phyloP scores from a whole-genome alignment of 2,113 vertebrate species.

The Apistogramma diplotaenia region DNA sequence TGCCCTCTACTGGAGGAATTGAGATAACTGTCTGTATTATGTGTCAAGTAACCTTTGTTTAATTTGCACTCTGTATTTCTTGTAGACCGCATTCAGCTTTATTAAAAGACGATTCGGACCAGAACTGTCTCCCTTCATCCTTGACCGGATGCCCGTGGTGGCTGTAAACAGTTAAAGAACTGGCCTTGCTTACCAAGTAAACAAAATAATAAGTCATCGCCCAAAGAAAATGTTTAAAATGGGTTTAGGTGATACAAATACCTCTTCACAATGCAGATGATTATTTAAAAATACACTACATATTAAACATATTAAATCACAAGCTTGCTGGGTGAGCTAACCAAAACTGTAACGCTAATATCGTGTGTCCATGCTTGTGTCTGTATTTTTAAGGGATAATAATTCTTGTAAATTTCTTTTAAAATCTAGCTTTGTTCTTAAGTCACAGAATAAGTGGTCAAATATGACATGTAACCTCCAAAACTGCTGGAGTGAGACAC shows the following conservation, averaged over 20 bases:
- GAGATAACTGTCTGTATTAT: too few relatives aligned
- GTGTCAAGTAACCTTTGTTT: too few relatives aligned
- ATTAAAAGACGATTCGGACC: too few relatives aligned
- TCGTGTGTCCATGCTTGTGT: too few relatives aligned
- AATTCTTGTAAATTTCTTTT: not conserved
- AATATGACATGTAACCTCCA: not conserved
- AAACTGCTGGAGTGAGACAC: not conserved
- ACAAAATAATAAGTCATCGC: fast-evolving
- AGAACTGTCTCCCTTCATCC: too few relatives aligned
- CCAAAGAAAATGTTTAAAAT: not conserved
- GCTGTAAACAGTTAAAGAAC: too few relatives aligned
- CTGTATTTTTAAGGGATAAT: not conserved
- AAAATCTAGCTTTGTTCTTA: not conserved
- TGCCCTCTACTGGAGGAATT: too few relatives aligned
- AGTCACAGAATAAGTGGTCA: not conserved
- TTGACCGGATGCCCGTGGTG: too few relatives aligned
- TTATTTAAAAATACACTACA: not conserved
- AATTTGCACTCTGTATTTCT: too few relatives aligned
- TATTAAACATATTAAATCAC: not conserved
- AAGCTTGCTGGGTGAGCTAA: not conserved
- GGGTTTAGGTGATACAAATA: not conserved
- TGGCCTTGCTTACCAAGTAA: too few relatives aligned
- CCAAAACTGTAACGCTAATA: not conserved
- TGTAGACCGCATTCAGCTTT: too few relatives aligned
- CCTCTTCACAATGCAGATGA: not conserved